Evolutionary conservation across 2,888 invertebrate genomes (phyloP).

Genomic region (Melinaea menophilus): DNA sequence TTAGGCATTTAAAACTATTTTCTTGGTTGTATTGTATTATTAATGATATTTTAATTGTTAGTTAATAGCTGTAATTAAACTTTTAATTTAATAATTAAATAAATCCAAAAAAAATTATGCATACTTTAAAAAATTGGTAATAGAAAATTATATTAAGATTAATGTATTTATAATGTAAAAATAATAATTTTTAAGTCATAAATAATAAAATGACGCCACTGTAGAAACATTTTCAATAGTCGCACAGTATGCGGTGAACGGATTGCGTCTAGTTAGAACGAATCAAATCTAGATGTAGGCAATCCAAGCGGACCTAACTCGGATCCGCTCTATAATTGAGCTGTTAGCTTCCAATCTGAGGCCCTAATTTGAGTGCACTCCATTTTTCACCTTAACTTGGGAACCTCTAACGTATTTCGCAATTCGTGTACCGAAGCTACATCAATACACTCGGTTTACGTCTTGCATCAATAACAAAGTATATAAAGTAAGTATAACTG

Average conservation of each 20-base stretch:
- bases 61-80: too few relatives aligned
- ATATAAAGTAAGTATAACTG: too few relatives aligned
- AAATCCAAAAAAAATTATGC: too few relatives aligned
- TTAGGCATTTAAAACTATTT: too few relatives aligned
- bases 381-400: constrained; percentile 18
- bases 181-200: neutral
- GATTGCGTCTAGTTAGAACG: constrained; percentile 69
- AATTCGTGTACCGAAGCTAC: too few relatives aligned
- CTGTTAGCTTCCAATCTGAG: constrained; percentile 44
- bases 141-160: too few relatives aligned
- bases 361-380: constrained; percentile 18
- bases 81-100: too few relatives aligned
- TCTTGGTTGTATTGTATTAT: too few relatives aligned
- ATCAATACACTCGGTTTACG: too few relatives aligned
- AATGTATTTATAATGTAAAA: neutral
- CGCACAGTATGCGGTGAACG: constrained; percentile 62
- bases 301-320: constrained; percentile 25
- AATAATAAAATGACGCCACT: constrained; percentile 39
- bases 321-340: constrained; percentile 52
- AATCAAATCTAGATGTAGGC: constrained; percentile 63
- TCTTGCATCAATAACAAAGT: too few relatives aligned
- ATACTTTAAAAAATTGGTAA: too few relatives aligned
- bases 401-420: neutral
- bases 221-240: constrained; percentile 62
- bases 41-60: too few relatives aligned